These are phyloP conservation scores for Bombylius major DNA, from an alignment of 2,888 invertebrate species.

Conservation along the genomic window DNA sequence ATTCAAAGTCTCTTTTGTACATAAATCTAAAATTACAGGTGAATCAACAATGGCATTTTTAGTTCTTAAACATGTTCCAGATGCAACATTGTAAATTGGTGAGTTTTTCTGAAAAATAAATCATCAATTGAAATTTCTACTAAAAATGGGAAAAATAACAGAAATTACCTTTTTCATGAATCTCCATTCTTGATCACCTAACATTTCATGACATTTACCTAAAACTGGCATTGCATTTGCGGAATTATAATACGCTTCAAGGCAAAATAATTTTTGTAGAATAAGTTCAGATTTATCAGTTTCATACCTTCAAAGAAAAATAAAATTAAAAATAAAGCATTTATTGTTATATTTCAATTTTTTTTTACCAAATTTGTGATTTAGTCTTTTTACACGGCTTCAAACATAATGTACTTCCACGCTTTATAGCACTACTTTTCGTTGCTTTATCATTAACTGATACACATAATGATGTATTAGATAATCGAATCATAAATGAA, in stretches of 20 bases:
- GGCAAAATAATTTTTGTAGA: constrained; percentile 67
- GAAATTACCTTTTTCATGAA: constrained; percentile 54
- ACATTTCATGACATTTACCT: constrained; percentile 86
- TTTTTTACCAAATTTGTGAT: constrained; percentile 48
- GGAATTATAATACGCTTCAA: constrained; percentile 54
- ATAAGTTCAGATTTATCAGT: constrained; percentile 73
- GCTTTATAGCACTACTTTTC: constrained; percentile 42
- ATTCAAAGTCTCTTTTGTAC: constrained; percentile 41
- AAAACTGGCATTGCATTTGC: constrained; percentile 52
- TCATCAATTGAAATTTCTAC: constrained; percentile 15
- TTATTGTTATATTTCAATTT: not conserved
- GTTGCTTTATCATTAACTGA: constrained; percentile 31
- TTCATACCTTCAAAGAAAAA: constrained; percentile 49
- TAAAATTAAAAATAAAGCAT: not conserved
- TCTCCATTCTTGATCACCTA: constrained; percentile 86
- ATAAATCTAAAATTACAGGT: constrained; percentile 46
- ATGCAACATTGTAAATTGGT: constrained; percentile 75
- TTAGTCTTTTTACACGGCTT: constrained; percentile 55
- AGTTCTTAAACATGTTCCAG: constrained; percentile 69
- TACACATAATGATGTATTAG: constrained; percentile 61
- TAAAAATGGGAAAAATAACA: constrained; percentile 2
- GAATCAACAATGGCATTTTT: constrained; percentile 36
- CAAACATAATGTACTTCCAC: constrained; percentile 53
- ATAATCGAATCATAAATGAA: constrained; percentile 59
- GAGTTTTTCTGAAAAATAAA: constrained; percentile 45